Conservation (phyloP, 1,140 invertebrate species). For the Teleogryllus occipitalis region DNA sequence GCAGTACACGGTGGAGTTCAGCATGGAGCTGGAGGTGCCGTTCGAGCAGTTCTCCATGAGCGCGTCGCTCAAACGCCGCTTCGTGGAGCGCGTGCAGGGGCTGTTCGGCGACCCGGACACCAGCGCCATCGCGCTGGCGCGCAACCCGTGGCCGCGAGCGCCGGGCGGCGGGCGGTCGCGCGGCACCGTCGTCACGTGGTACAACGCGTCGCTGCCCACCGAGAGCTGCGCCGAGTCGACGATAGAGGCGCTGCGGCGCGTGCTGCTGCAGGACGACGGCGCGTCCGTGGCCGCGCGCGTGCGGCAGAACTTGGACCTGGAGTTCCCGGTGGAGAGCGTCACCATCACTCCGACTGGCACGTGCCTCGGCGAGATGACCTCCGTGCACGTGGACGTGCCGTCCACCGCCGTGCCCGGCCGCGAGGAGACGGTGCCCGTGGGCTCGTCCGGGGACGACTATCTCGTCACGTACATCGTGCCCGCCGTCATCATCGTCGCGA, state of each 20-base stretch:
- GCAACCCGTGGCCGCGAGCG: not conserved
- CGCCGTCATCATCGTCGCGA: slow-evolving; percentile 77
- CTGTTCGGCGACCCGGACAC: slow-evolving; percentile 69
- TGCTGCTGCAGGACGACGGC: slow-evolving; percentile 56
- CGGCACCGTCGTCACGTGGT: slow-evolving; percentile 68
- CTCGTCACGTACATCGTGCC: slow-evolving; percentile 85
- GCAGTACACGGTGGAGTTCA: slow-evolving; percentile 60
- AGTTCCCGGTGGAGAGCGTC: slow-evolving; percentile 68
- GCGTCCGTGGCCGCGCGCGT: slow-evolving; percentile 53
- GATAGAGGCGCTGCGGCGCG: slow-evolving; percentile 58
- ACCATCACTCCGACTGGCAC: slow-evolving; percentile 58
- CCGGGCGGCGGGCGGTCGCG: slow-evolving; percentile 27
- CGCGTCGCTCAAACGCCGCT: slow-evolving; percentile 58
- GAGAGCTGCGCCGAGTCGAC: slow-evolving; percentile 66
- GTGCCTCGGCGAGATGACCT: slow-evolving; percentile 54
- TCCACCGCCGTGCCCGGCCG: slow-evolving; percentile 27
- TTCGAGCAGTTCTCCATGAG: slow-evolving; percentile 63
- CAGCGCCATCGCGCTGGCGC: slow-evolving; percentile 54
- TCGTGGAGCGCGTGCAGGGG: slow-evolving; percentile 63
- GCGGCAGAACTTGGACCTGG: slow-evolving; percentile 60
- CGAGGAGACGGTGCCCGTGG: slow-evolving; percentile 40
- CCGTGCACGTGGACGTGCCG: slow-evolving; percentile 37
- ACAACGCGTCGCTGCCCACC: slow-evolving; percentile 58
- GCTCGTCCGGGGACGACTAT: slow-evolving; percentile 59
- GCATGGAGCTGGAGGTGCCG: slow-evolving; percentile 64